Percentiles rank a stretch among this genome's conserved stretches.
These are phyloP conservation scores for Gastrophryne carolinensis DNA, from an alignment of 2,797 vertebrate genomes.

Conservation along the genomic window DNA sequence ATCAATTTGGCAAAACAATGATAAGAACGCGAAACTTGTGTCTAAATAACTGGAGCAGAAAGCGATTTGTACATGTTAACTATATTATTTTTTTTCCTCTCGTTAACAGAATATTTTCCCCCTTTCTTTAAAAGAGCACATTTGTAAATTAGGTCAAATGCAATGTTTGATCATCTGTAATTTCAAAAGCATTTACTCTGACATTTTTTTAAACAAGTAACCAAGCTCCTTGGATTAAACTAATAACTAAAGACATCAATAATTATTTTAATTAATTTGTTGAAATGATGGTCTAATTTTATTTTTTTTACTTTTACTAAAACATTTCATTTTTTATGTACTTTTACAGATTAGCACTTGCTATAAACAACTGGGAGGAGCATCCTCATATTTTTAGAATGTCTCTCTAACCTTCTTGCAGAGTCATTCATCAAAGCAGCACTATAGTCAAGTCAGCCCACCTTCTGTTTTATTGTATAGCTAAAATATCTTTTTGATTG, in stretches of 20 bases:
- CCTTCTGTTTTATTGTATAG: too few relatives aligned
- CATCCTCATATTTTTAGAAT: too few relatives aligned
- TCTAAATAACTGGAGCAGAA: conserved; percentile 51
- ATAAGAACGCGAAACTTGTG: conserved; percentile 38
- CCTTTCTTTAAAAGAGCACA: conserved; percentile 32
- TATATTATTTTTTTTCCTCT: conserved; percentile 29
- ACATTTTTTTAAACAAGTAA: conserved; percentile 34
- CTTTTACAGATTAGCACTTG: too few relatives aligned
- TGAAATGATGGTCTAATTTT: neutral
- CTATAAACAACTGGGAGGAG: too few relatives aligned
- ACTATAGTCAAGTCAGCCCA: too few relatives aligned
- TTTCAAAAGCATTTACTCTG: conserved; percentile 35
- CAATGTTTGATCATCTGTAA: conserved; percentile 45
- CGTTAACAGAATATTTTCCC: conserved; percentile 16
- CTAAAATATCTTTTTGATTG: too few relatives aligned
- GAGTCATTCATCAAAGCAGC: too few relatives aligned
- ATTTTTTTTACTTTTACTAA: neutral
- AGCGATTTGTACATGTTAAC: conserved; percentile 46
- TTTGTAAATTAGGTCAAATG: conserved; percentile 49
- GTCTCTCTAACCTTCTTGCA: too few relatives aligned
- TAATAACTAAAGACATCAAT: conserved; percentile 32
- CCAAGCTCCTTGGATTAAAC: conserved; percentile 26
- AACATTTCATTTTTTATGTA: too few relatives aligned
- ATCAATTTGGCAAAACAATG: conserved; percentile 36
- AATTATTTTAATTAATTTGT: too few relatives aligned